Base-by-base conservation (phyloP, 2,797 vertebrate species). In the Enteromius treurensis region DNA sequence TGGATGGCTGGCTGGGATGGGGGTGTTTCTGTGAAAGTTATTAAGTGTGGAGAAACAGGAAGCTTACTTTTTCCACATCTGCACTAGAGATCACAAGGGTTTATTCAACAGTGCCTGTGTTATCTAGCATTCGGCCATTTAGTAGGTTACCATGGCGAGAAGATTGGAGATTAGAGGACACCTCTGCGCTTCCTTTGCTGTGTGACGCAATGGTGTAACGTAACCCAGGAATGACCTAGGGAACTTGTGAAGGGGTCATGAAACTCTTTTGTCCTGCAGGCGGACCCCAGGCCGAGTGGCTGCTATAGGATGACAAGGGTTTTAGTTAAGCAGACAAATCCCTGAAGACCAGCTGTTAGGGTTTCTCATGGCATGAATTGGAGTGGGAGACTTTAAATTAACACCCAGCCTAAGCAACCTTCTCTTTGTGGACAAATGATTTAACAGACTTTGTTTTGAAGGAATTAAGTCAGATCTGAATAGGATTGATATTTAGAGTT, bases 381-480 rank as follows among this genome's bases (percentile, higher is more conserved):
- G 77, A 81, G 81, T 77, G 85, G 86, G 88, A 77, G 70, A 47
- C 51, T 42, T 85, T 74, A 89, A 88, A 89, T 89, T 88, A 86
- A 76, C 40, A 51, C 58, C 49, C 69, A 32, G 53, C 2, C 55
- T 49, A 82, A 51, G 53, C 85, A 67, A 84, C 86, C 84, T 91
- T 79, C 88, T 87, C 90, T 93, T 91, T 89, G 87, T 87, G 74
- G 82, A 67, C 79, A 91, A 90, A 92, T 93, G 78, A 92, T 86
- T 90, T 68, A 87, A 86, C 34, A 5, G 45, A n/a, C 40, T 34
- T 60, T 62, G n/a, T 15, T 62, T 71, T 84, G 17, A 64, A 49
- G 10, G 9, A 47, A 2, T 32, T 42, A 5, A 53, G 1, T 65
- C 23, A 65, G 19, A 37, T 64, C n/a, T 79, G 82, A 83, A 78